Evolutionary conservation across 2,113 vertebrate genomes (phyloP).

Genomic region (Dunckerocampus dactyliophorus): DNA sequence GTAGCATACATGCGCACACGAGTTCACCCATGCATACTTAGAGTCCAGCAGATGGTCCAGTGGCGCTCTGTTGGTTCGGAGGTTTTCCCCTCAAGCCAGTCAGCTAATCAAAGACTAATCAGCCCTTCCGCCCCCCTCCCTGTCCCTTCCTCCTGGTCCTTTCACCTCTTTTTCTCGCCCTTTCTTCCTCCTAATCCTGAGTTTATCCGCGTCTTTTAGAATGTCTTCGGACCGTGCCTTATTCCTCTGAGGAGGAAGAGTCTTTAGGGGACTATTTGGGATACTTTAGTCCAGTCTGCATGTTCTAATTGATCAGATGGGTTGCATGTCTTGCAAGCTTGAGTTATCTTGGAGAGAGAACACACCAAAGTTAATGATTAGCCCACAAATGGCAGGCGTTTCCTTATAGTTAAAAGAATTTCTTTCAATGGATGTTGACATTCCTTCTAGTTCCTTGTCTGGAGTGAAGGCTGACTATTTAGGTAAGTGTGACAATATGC

Average conservation of each 20-base stretch:
- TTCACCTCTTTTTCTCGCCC: conserved; percentile 12
- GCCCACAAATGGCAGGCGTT: conserved; percentile 26
- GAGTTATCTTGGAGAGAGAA: conserved; percentile 22
- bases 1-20: conserved; percentile 10
- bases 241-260: conserved; percentile 36
- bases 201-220: conserved; percentile 28
- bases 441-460: neutral
- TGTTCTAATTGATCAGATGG: neutral
- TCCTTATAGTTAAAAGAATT: conserved; percentile 20
- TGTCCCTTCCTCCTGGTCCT: conserved; percentile 8
- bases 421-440: conserved; percentile 9
- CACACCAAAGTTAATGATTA: conserved; percentile 53
- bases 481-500: neutral
- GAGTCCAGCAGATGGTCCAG: conserved; percentile 47
- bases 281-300: neutral
- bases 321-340: neutral
- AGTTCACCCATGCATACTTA: conserved; percentile 35
- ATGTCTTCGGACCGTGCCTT: conserved; percentile 8
- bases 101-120: conserved; percentile 60
- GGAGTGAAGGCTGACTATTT: neutral
- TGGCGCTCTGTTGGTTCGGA: conserved; percentile 25
- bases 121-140: conserved; percentile 18
- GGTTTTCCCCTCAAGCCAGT: conserved; percentile 37
- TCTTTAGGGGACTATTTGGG: neutral
- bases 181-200: conserved; percentile 26